Evolutionary conservation across 2,888 invertebrate species (phyloP), one percentile per base, ranked within the genome.

Genomic region (Julus scandinavius): DNA sequence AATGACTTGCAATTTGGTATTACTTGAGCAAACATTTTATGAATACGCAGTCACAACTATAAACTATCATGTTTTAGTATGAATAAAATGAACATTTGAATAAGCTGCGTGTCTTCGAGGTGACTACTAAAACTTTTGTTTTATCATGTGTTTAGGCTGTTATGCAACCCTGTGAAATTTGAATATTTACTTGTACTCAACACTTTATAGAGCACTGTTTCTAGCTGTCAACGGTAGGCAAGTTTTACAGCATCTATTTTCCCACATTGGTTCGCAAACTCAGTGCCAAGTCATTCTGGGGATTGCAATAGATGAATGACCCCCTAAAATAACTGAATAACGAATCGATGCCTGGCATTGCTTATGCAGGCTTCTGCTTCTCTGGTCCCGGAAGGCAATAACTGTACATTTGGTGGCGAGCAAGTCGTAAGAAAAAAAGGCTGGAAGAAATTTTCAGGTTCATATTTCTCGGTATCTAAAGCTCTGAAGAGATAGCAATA

Each of bases 381-480:
- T 29, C 20, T 29, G 72, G 72, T 72, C 72, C 72, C 72, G 20
- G 72, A 72, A 72, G 72, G 72, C 29, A 20, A 72, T 72, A 72
- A 72, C 72, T 20, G 72, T 29, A 72, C 72, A 29, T 72, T 72
- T 29, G 29, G 72, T 72, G 72, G 72, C 72, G 72, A 72, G 20
- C 72, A 72, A 72, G 72, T 72, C 72, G 72, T 72, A 72, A 20
- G 72, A 72, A 72, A 29, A 29, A 72, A 72, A 29, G 72, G 72
- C 72, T 72, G 72, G 72, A 72, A 72, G 72, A 72, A 72, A 72
- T 72, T 72, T 72, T 72, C 72, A 72, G 72, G 72, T 72, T 72
- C 72, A 72, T 72, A 72, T 72, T 72, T 72, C 29, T 29, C 72
- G 29, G 72, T 20, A 72, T 72, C 72, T 72, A 29, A 72, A 72